phyloP scores from a whole-genome alignment of 2,797 vertebrate species.

The Fistularia tabacaria region DNA sequence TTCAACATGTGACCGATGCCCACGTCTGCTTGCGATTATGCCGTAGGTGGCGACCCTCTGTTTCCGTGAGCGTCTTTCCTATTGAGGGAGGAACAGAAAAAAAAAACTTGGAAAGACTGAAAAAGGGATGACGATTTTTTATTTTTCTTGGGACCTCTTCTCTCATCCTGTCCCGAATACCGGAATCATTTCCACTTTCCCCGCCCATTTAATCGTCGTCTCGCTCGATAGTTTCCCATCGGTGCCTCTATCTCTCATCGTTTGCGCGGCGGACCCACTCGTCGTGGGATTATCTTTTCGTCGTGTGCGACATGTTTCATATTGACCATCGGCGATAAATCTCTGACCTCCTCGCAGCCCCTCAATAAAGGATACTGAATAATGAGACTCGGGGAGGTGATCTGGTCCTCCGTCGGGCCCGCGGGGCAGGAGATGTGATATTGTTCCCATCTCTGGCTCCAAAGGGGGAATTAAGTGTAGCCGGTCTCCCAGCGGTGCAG shows the following conservation, averaged over 20 bases:
- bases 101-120: slow-evolving; percentile 42
- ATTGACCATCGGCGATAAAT: slow-evolving; percentile 56
- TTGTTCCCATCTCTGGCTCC: slow-evolving; percentile 60
- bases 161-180: slow-evolving; percentile 30
- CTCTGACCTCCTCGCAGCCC: slow-evolving; percentile 56
- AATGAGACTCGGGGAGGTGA: slow-evolving; percentile 56
- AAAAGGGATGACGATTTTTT: slow-evolving; percentile 40
- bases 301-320: slow-evolving; percentile 16
- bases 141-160: slow-evolving; percentile 49
- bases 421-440: slow-evolving; percentile 51
- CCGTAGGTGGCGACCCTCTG: slow-evolving; percentile 34
- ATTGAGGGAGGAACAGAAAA: slow-evolving; percentile 19
- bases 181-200: slow-evolving; percentile 19
- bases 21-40: slow-evolving; percentile 38
- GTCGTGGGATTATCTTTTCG: slow-evolving; percentile 10
- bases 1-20: slow-evolving; percentile 34
- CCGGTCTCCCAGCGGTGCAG: slow-evolving; percentile 38
- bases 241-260: slow-evolving; percentile 12
- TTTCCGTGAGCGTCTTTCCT: slow-evolving; percentile 20
- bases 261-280: no score
- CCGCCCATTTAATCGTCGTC: not conserved
- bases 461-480: slow-evolving; percentile 58
- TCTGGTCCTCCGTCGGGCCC: slow-evolving; percentile 50
- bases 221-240: no score
- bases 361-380: slow-evolving; percentile 65